Percentiles rank a stretch among this genome's conserved stretches.
Conservation (phyloP, 2,113 vertebrate species). For the Indri indri region DNA sequence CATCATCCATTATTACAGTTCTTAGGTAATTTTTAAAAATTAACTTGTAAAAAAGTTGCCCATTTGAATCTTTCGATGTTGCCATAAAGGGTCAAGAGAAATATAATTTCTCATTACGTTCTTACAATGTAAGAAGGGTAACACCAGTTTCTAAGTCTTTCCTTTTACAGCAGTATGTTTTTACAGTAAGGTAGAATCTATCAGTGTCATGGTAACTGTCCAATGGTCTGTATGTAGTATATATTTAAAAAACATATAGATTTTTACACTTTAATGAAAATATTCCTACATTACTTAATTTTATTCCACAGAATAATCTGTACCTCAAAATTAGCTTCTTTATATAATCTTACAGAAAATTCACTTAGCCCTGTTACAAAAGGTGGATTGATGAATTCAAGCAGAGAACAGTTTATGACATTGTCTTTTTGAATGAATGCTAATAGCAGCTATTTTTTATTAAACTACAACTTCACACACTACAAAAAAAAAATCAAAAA, state of each 20-base stretch:
- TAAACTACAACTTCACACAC: background rate
- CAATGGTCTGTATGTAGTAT: background rate
- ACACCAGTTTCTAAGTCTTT: background rate
- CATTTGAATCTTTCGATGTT: background rate
- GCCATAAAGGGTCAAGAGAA: background rate
- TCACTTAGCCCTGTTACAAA: background rate
- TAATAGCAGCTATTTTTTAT: background rate
- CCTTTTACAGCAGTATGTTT: background rate
- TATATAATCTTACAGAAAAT: background rate
- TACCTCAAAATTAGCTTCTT: constrained; percentile 5
- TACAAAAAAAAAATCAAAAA: background rate
- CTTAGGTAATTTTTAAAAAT: background rate
- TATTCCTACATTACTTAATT: background rate
- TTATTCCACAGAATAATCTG: background rate
- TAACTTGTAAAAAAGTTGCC: background rate
- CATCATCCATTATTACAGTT: background rate
- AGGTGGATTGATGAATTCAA: background rate
- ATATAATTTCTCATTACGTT: background rate
- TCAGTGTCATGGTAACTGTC: background rate
- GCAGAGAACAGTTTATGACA: background rate
- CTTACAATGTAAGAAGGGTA: background rate
- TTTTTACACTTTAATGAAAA: background rate
- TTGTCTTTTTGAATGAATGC: background rate
- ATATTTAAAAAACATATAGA: background rate
- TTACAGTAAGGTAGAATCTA: background rate